phyloP scores from a whole-genome alignment of 2,888 invertebrate genomes.

The Pristionchus mayeri region DNA sequence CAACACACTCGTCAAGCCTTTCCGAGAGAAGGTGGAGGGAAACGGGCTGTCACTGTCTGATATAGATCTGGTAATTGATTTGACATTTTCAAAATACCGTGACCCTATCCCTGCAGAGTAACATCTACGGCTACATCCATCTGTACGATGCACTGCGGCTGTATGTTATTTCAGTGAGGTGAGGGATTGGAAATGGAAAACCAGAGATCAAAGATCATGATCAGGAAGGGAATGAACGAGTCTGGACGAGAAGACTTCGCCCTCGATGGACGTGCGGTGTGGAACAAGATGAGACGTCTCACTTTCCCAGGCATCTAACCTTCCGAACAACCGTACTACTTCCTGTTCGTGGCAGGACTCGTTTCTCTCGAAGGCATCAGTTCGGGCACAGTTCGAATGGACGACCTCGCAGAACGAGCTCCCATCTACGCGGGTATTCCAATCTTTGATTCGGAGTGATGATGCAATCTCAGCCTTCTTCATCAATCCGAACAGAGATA shows the following conservation, averaged over 20 bases:
- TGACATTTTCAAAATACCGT: not conserved
- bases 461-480: constrained; percentile 65
- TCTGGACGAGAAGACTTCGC: constrained; percentile 63
- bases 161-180: constrained; percentile 71
- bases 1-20: constrained; percentile 72
- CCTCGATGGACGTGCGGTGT: constrained; percentile 69
- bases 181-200: constrained; percentile 16
- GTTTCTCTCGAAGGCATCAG: constrained; percentile 68
- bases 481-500: constrained; percentile 72
- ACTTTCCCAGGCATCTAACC: constrained; percentile 64
- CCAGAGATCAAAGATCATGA: not conserved
- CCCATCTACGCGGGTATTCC: constrained; percentile 69
- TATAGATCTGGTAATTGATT: constrained; percentile 66
- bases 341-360: constrained; percentile 56
- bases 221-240: constrained; percentile 58
- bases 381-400: constrained; percentile 73
- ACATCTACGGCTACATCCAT: constrained; percentile 75
- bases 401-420: constrained; percentile 73
- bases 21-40: constrained; percentile 70
- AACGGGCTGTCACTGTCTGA: constrained; percentile 69
- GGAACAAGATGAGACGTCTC: constrained; percentile 73
- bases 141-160: constrained; percentile 74
- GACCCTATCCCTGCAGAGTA: constrained; percentile 55
- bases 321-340: too few species aligned
- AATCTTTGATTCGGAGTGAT: not conserved